A percentile compares a stretch with the other conserved stretches of the same genome.
These are phyloP conservation scores for Suncus etruscus DNA, from an alignment of 2,113 vertebrate genomes.

Conservation along the genomic window DNA sequence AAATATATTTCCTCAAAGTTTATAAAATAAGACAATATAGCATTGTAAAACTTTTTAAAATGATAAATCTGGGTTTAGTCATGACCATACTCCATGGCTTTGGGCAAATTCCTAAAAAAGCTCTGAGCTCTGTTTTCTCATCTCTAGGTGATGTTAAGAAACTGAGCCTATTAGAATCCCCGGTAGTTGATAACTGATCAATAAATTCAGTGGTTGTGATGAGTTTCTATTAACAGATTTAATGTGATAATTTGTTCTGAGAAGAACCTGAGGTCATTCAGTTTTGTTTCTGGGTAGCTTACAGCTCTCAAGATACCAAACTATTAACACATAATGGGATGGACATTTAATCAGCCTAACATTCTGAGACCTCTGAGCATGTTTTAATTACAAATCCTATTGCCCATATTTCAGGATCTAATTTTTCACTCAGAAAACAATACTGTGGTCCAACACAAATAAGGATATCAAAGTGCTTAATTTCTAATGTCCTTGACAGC, in stretches of 20 bases:
- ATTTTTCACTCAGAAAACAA: not conserved
- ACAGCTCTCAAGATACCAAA: conserved; percentile 41
- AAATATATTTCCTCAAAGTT: not conserved
- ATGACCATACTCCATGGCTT: not conserved
- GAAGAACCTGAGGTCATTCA: not conserved
- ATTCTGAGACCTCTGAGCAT: not conserved
- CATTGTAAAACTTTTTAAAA: no score
- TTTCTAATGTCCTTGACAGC: not conserved
- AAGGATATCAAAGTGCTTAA: not conserved
- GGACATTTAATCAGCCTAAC: not conserved
- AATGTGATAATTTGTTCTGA: conserved; percentile 10
- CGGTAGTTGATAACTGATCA: conserved; percentile 13
- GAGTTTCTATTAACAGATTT: not conserved
- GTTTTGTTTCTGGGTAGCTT: conserved; percentile 2
- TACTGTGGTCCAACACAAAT: not conserved
- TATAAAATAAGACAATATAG: not conserved
- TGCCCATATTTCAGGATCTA: not conserved
- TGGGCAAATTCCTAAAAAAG: conserved; percentile 13
- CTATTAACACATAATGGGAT: not conserved
- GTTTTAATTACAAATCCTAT: conserved; percentile 13
- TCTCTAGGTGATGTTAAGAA: not conserved
- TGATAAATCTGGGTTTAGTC: not conserved
- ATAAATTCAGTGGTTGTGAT: not conserved
- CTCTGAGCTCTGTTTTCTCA: conserved; percentile 21
- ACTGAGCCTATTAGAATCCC: not conserved